Evolutionary conservation across 2,113 vertebrate species (phyloP).

Genomic region (Echinops telfairi): DNA sequence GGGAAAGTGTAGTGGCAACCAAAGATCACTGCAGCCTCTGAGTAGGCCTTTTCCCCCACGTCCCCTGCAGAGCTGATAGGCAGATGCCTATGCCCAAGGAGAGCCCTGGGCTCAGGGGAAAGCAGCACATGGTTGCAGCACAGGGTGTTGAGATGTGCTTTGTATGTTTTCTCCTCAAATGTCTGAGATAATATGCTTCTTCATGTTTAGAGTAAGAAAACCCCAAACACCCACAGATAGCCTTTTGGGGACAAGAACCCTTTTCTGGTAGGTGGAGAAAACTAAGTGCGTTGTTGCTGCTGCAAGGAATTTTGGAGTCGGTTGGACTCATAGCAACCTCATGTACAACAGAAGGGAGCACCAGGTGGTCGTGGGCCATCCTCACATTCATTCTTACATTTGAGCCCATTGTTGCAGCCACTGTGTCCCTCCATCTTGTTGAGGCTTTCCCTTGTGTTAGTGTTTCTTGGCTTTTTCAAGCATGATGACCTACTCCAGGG

Average conservation of each 20-base stretch:
- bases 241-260: neutral
- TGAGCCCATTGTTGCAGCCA: too few species aligned
- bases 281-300: too few species aligned
- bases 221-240: neutral
- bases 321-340: too few species aligned
- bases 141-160: conserved; percentile 65
- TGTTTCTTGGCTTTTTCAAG: too few species aligned
- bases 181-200: conserved; percentile 7
- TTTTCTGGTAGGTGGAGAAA: too few species aligned
- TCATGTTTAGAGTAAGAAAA: neutral
- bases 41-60: conserved; percentile 70
- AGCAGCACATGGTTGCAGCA: conserved; percentile 48
- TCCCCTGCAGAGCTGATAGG: conserved; percentile 80
- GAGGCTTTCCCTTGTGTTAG: too few species aligned
- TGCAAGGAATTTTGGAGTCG: too few species aligned
- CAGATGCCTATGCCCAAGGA: conserved; percentile 62
- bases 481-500: too few species aligned
- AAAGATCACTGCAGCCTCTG: conserved; percentile 29
- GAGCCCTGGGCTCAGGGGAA: conserved; percentile 74
- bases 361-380: too few species aligned
- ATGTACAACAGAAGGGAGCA: too few species aligned
- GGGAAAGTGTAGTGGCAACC: conserved; percentile 39
- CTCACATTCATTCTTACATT: too few species aligned
- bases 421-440: too few species aligned
- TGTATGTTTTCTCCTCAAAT: conserved; percentile 65